Base-by-base conservation (phyloP, 2,888 invertebrate genomes). In the Neocrepidodera transversa region DNA sequence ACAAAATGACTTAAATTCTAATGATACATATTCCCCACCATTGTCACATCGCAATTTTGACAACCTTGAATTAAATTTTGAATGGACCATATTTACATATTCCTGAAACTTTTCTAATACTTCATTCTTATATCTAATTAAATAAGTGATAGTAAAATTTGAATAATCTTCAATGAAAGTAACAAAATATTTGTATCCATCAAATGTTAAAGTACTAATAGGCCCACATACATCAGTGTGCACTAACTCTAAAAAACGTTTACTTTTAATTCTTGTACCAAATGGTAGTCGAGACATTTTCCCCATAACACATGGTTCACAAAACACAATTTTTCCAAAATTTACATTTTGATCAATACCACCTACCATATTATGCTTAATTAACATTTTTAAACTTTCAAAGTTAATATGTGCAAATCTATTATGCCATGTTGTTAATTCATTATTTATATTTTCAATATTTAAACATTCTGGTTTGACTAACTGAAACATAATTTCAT, bases 191-290 rank as follows among this genome's bases (percentile, higher is more conserved):
- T 48, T 56, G 13, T 23, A 40, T 11, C 11, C 43, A 16, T 54
- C 58, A 43, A 45, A 30, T 18, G 47, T 35, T 28, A 28, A 11
- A 10, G 51, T 50, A 17, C 30, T 54, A n/a, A 64, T 57, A 10
- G 60, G 60, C 7, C 63, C 62, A 61, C 59, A 63, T 10, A 66
- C 47, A 50, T 68, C 64, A 10, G 62, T 40, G 26, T 66, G 66
- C 8, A 65, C 38, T 18, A 67, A 51, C 16, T 62, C 59, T n/a
- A 36, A 63, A 42, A 2, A 64, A 23, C 35, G 60, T 11, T 30
- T 62, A 51, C 51, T 58, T 57, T 57, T 65, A 30, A 45, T 50
- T 60, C 65, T 55, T 32, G 38, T 56, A 8, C 60, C 53, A 62
- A 62, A 62, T 67, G n/a, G n/a, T n/a, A n/a, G n/a, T n/a, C n/a